These are phyloP conservation scores for Poeciliopsis paucimaculata DNA, from an alignment of 2,797 vertebrate species.

Conservation along the genomic window DNA sequence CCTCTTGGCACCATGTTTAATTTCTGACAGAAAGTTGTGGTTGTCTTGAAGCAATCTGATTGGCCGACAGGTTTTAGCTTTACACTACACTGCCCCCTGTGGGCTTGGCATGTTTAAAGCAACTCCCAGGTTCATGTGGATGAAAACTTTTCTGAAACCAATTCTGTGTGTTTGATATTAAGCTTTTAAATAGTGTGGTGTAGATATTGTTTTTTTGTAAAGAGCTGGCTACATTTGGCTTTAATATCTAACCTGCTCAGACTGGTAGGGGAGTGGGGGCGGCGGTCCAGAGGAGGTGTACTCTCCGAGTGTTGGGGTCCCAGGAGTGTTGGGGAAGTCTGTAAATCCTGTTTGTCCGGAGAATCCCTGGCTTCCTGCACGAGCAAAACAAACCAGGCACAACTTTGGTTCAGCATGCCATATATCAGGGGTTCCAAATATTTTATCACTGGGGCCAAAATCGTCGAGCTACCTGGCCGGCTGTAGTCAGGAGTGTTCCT, in stretches of 20 bases:
- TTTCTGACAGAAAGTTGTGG: too few species aligned
- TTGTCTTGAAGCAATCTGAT: too few species aligned
- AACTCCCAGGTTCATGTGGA: too few species aligned
- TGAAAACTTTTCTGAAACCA: too few species aligned
- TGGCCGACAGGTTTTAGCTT: too few species aligned
- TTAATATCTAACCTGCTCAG: constrained; percentile 81
- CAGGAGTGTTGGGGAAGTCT: constrained; percentile 86
- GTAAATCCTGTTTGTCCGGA: constrained; percentile 84
- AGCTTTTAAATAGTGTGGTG: too few species aligned
- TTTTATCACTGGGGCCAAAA: background rate
- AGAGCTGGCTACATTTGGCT: background rate
- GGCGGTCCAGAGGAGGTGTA: constrained; percentile 75
- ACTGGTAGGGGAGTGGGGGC: constrained; percentile 85
- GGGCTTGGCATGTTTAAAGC: too few species aligned
- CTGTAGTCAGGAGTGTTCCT: constrained; percentile 83
- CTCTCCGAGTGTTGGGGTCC: constrained; percentile 83
- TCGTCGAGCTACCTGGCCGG: constrained; percentile 77
- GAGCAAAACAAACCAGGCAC: constrained; percentile 20
- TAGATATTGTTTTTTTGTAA: too few species aligned
- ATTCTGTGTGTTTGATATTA: too few species aligned
- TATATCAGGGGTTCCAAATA: constrained; percentile 5
- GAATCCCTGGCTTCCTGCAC: constrained; percentile 83
- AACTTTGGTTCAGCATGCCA: background rate
- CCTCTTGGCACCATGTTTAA: too few species aligned
- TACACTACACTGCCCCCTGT: too few species aligned